Conservation (phyloP, 64 coral and sea anemone species). For the Catalaphyllia jardinei region DNA sequence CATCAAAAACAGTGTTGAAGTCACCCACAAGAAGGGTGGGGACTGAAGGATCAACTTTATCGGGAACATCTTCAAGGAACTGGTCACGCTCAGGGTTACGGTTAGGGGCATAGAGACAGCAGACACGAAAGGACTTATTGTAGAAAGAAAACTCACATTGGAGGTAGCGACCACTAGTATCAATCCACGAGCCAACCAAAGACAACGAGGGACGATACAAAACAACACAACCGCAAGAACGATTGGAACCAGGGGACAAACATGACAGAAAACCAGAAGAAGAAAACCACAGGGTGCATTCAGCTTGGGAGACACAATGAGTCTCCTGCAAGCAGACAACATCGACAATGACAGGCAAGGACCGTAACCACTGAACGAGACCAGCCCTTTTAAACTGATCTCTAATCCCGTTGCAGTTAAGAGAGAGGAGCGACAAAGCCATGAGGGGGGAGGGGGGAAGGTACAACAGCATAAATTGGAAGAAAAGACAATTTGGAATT, state of each 20-base stretch:
- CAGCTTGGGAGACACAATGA: not conserved
- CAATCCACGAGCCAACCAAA: not conserved
- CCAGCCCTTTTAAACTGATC: not conserved
- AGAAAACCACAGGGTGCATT: slow-evolving; percentile 4
- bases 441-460: not conserved
- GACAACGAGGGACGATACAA: not conserved
- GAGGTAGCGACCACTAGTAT: not conserved
- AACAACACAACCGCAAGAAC: not conserved
- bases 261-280: not conserved
- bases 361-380: not conserved
- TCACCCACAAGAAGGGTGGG: slow-evolving; percentile 52
- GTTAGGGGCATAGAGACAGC: not conserved
- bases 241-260: slow-evolving; percentile 4
- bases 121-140: not conserved
- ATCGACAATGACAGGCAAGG: not conserved
- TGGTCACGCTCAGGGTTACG: too few species aligned
- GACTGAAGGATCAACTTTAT: not conserved
- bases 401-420: not conserved
- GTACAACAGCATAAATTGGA: not conserved
- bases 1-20: slow-evolving; percentile 23
- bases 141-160: not conserved
- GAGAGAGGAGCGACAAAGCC: not conserved
- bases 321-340: slow-evolving; percentile 46
- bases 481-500: too few species aligned
- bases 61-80: not conserved